Evolutionary conservation across 2,888 invertebrate species (phyloP).

Genomic region (Phragmatobia fuliginosa): DNA sequence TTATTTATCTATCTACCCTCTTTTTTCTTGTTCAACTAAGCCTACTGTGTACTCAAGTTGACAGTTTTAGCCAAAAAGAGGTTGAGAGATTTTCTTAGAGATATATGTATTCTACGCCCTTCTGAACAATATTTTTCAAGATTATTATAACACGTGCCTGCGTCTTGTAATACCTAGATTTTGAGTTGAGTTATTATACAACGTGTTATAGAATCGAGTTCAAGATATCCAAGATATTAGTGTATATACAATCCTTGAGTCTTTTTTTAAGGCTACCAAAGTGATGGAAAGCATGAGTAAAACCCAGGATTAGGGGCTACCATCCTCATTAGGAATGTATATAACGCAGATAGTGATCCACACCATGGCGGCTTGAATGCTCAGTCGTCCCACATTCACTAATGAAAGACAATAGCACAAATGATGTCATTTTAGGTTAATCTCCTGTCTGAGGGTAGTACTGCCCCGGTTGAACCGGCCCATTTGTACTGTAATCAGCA

Average conservation of each 20-base stretch:
- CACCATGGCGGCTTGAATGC: too few relatives aligned
- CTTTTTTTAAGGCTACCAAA: too few relatives aligned
- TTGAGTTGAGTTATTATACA: slow-evolving; percentile 28
- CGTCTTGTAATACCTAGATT: slow-evolving; percentile 28
- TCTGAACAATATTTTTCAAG: slow-evolving; percentile 47
- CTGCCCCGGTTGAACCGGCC: too few relatives aligned
- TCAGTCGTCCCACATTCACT: too few relatives aligned
- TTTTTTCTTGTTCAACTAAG: slow-evolving; percentile 61
- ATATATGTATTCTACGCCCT: slow-evolving; percentile 35
- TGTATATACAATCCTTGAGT: not conserved
- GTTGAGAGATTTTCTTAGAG: slow-evolving; percentile 38
- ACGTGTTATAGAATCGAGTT: not conserved
- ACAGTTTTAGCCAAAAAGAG: slow-evolving; percentile 26
- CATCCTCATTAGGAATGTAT: too few relatives aligned
- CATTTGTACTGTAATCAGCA: too few relatives aligned
- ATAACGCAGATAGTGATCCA: too few relatives aligned
- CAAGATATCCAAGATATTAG: not conserved
- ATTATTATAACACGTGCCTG: slow-evolving; percentile 48
- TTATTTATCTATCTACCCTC: slow-evolving; percentile 61
- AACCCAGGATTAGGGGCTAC: too few relatives aligned
- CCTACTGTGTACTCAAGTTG: slow-evolving; percentile 28
- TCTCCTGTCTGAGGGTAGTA: too few relatives aligned
- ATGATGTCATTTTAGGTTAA: too few relatives aligned
- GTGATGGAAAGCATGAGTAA: too few relatives aligned
- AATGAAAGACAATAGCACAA: too few relatives aligned